Evolutionary conservation across 2,797 vertebrate genomes (phyloP), one percentile per base, ranked within the genome.

Genomic region (Triplophysa yarkandensis): DNA sequence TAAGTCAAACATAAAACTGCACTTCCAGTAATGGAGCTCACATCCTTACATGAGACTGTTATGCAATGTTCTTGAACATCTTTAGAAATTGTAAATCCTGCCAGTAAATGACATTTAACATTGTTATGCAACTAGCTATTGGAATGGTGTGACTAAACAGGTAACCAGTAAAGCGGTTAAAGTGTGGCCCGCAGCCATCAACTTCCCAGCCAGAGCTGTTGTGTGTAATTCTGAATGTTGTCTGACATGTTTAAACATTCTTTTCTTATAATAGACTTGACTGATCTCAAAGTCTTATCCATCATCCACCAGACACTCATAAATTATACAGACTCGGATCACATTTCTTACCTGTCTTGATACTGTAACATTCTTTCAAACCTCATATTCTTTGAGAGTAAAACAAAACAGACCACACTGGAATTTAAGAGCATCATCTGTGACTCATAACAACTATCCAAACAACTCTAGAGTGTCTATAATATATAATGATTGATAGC

Each of bases 361-460:
- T n/a, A n/a, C n/a, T n/a, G n/a, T n/a, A 39, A 11, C 10, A 21
- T 30, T 57, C 21, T 7, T 30, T 27, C 28, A 58, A 14, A 10
- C 2, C 55, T 58, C 28, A 25, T 21, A 2, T 23, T 28, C 17
- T 6, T 30, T n/a, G 28, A 8, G n/a, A 34, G 16, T 6, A 8
- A 60, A 60, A 32, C 30, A 16, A 39, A 21, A 41, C 32, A 61
- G 30, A n/a, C 58, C 25, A 48, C 7, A 34, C 7, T 43, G 27
- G 62, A 57, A 74, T 65, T 44, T 74, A 13, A n/a, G n/a, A 41
- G 70, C n/a, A 55, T 65, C 61, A 64, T 48, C 71, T 73, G 48
- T 36, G 46, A 72, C 32, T 54, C 14, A 21, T 72, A 41, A 21
- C 16, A 21, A 64, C 48, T 55, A 4, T 39, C 7, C n/a, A 61